Conservation (phyloP, 2,888 invertebrate genomes). For the Unio pictorum region DNA sequence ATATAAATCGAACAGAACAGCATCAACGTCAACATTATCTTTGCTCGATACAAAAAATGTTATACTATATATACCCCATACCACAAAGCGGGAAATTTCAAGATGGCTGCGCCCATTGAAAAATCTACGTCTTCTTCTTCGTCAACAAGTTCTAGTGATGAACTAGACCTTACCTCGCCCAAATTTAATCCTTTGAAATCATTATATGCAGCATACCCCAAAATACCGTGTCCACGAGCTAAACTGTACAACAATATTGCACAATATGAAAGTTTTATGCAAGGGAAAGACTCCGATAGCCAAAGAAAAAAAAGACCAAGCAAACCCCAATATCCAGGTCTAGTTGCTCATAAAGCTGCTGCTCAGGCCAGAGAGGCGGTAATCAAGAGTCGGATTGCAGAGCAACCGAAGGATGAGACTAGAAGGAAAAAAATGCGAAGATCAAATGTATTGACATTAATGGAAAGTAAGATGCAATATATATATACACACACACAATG, state of each 20-base stretch:
- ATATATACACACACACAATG: no score
- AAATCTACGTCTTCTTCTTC: constrained; percentile 13
- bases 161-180: constrained; percentile 46
- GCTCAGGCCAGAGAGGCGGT: constrained; percentile 32
- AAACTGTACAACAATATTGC: constrained; percentile 50
- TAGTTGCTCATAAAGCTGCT: constrained; percentile 17
- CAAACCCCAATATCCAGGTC: background rate
- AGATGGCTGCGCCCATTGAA: constrained; percentile 49
- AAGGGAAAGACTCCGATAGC: constrained; percentile 28
- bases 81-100: constrained; percentile 4
- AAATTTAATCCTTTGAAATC: constrained; percentile 52
- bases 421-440: constrained; percentile 10
- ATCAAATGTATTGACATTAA: constrained; percentile 48
- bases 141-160: constrained; percentile 18
- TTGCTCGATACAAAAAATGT: background rate
- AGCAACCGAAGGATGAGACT: constrained; percentile 18
- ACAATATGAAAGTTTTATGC: constrained; percentile 46
- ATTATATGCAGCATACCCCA: constrained; percentile 37
- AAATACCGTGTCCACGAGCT: constrained; percentile 42
- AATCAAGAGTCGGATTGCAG: constrained; percentile 22
- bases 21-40: background rate
- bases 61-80: no score
- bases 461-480: constrained; percentile 39
- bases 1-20: no score
- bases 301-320: constrained; percentile 6